Evolutionary conservation across 2,113 vertebrate genomes (phyloP), one percentile per base, ranked within the genome.

Genomic region (Cranoglanis bouderius): DNA sequence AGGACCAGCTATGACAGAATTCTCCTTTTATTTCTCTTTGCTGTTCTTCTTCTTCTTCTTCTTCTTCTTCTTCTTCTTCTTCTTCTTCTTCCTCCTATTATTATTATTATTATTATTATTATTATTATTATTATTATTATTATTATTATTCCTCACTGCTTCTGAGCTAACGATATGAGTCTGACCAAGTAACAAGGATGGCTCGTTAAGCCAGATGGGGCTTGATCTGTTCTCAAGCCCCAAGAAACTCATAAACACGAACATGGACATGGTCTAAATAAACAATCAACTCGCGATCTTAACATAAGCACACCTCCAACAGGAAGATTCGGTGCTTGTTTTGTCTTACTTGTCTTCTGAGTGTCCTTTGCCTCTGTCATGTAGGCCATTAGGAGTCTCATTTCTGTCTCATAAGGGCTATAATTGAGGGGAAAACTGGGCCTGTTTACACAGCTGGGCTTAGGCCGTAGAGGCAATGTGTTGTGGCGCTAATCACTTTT

Each of bases 201-300:
- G 92, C 92, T 93, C 92, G 92, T 90, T 59, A 91, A 29, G 92
- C 94, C 95, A 96, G 94, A 95, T 95, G 94, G 94, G 93, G 92
- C 49, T 65, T 38, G 9, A 14, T 84, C 51, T 75, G 67, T 59
- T 9, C 67, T 53, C 49, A 40, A 24, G 8, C 24, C 61, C 29
- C 87, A 4, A 18, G 24, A 21, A 32, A 40, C 49, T 46, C 51
- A 89, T 86, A 92, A 94, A 93, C 94, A 92, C 91, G 91, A 91
- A 92, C 91, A 89, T 90, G 92, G 93, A 94, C 92, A 93, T 87
- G 87, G 87, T 88, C 93, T 93, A 85, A 87, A 83, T 88, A 92
- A 93, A 92, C 89, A 93, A 93, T 89, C 91, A 89, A 38, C 21
- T 9, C 53, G 3, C 12, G 29, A 77, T 43, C 38, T 38, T 84